Base-by-base conservation (phyloP, 2,113 vertebrate species). In the Nannospalax galili region DNA sequence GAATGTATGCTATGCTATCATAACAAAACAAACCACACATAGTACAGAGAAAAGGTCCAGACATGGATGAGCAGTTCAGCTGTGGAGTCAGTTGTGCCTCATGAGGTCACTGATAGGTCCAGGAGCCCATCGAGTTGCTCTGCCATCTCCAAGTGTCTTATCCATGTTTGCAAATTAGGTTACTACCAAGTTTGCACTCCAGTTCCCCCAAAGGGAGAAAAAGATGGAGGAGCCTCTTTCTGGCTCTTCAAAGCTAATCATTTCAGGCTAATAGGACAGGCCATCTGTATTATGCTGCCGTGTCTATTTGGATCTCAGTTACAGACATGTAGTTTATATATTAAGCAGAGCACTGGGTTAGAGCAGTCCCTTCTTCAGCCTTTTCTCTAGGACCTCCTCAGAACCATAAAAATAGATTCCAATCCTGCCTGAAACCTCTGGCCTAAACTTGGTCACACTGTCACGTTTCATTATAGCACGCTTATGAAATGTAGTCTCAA, bases 341-440 rank as follows among this genome's bases (percentile, higher is more conserved):
- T 32, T 70, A 52, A 70, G 28, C 30, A 56, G 81, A 84, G 74
- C 0, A 24, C 1, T 37, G 69, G 10, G 24, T 28, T 30, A 58
- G 1, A 75, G 5, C 19, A 19, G 11, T 2, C 2, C 28, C 32
- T 28, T 26, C 37, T 26, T 67, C 42, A 65, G 37, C n/a, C 14
- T 52, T 70, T 69, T 56, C 80, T 45, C 70, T 78, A 78, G 65
- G 37, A 58, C 17, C n/a, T n/a, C 64, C 28, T 84, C 56, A 65
- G 42, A 82, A 64, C 35, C 42, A 45, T 72, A 78, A 62, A 92
- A 84, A 77, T 28, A 72, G 40, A 70, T 37, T 79, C 72, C 32
- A 80, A 16, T 80, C 45, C 80, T 74, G 56, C 67, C 72, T 11
- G 8, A 93, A 90, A 67, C 37, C 28, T 90, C 89, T 90, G 94